phyloP scores from a whole-genome alignment of 2,113 vertebrate species.

The Zosterops borbonicus region DNA sequence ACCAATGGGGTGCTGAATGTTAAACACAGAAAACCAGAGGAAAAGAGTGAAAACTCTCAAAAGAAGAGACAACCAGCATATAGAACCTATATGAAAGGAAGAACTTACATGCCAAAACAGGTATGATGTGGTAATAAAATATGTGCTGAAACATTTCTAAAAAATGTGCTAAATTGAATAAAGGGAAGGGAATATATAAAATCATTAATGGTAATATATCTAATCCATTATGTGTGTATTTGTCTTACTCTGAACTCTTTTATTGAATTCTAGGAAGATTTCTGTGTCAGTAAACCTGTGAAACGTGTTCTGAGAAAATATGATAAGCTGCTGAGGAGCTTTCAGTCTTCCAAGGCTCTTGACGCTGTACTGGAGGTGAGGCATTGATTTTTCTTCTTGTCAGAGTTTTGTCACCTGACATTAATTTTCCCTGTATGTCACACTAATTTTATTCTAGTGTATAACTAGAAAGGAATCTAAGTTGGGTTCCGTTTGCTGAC shows the following conservation, averaged over 20 bases:
- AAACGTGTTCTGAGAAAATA: constrained; percentile 85
- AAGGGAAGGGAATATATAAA: not conserved
- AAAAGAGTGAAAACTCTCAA: constrained; percentile 65
- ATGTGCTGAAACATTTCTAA: not conserved
- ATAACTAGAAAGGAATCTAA: not conserved
- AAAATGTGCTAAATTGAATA: not conserved
- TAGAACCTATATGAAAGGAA: constrained; percentile 89
- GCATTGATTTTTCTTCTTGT: not conserved
- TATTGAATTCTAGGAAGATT: constrained; percentile 83
- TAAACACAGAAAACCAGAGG: constrained; percentile 87
- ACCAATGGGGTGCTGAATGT: constrained; percentile 91
- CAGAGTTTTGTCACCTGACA: not conserved
- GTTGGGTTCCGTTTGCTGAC: accelerated
- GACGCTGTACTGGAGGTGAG: constrained; percentile 88
- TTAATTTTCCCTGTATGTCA: not conserved
- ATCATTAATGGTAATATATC: not conserved
- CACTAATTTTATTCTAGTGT: not conserved
- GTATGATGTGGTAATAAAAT: constrained; percentile 54
- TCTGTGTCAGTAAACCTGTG: constrained; percentile 86
- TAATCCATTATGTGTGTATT: not conserved
- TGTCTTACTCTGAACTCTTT: not conserved
- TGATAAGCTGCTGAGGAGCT: constrained; percentile 87
- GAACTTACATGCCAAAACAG: constrained; percentile 87
- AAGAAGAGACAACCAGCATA: constrained; percentile 80
- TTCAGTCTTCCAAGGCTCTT: constrained; percentile 90